These are phyloP conservation scores for Tympanuchus pallidicinctus DNA, from an alignment of 2,113 vertebrate species.

Conservation along the genomic window DNA sequence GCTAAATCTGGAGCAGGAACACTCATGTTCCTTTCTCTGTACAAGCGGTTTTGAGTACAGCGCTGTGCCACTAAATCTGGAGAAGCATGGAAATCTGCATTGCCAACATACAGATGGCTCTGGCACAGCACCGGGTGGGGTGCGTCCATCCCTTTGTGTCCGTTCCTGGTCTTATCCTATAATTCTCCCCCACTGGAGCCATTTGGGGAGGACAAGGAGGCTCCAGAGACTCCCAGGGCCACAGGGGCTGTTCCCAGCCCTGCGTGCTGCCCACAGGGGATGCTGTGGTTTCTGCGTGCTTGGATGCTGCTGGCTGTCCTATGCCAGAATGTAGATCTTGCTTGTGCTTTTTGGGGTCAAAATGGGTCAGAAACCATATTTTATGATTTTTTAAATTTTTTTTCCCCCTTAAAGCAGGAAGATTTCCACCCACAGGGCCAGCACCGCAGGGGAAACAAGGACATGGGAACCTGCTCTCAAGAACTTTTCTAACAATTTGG, in stretches of 20 bases:
- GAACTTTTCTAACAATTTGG: background rate
- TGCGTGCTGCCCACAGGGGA: fast-evolving
- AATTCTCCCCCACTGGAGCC: background rate
- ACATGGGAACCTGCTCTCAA: fast-evolving
- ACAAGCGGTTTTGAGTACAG: background rate
- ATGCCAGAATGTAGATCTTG: background rate
- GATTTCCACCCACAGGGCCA: background rate
- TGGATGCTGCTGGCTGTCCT: fast-evolving
- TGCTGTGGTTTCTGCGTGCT: background rate
- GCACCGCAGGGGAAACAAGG: background rate
- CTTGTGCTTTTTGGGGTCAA: background rate
- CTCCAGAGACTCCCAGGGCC: background rate
- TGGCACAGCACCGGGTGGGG: fast-evolving
- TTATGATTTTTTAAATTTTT: background rate
- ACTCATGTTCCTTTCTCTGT: background rate
- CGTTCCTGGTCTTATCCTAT: background rate
- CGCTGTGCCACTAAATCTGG: background rate
- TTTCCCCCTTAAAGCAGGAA: background rate
- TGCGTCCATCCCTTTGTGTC: background rate
- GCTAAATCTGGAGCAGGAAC: background rate
- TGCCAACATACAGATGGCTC: fast-evolving
- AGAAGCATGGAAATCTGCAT: fast-evolving
- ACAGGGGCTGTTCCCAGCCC: background rate
- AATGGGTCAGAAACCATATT: background rate
- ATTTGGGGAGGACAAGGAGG: background rate